phyloP scores from a whole-genome alignment of 2,888 invertebrate species.

The Ennomos fuscantarius region DNA sequence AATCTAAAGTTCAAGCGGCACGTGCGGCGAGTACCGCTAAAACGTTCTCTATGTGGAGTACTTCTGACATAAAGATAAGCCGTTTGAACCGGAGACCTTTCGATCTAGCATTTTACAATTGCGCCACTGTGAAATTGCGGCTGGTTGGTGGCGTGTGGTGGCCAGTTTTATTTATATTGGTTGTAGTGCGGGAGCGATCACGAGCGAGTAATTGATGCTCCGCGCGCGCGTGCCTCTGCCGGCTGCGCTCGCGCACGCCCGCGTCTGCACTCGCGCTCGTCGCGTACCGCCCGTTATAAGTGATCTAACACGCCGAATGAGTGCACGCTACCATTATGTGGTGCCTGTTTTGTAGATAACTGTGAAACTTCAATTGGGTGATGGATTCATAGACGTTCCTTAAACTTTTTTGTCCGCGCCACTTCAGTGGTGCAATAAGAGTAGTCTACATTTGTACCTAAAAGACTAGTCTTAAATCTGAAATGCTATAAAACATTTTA shows the following conservation, averaged over 20 bases:
- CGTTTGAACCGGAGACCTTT: conserved; percentile 77
- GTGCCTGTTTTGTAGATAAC: conserved; percentile 34
- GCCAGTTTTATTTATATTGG: conserved; percentile 80
- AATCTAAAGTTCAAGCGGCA: conserved; percentile 58
- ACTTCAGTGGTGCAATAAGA: too few relatives aligned
- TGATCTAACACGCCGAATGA: conserved; percentile 56
- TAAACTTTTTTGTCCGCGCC: background rate
- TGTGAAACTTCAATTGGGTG: conserved; percentile 11
- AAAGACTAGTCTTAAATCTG: too few relatives aligned
- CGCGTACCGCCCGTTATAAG: conserved; percentile 56
- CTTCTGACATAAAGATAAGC: conserved; percentile 74
- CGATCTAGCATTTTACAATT: conserved; percentile 80
- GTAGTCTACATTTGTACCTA: too few relatives aligned
- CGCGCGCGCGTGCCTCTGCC: conserved; percentile 64
- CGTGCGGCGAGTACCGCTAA: conserved; percentile 63
- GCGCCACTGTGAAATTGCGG: conserved; percentile 76
- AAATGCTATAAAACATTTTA: too few relatives aligned
- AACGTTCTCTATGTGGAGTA: conserved; percentile 61
- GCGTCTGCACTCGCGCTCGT: conserved; percentile 31
- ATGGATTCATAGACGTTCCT: background rate
- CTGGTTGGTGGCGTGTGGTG: conserved; percentile 68
- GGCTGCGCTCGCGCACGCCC: conserved; percentile 49
- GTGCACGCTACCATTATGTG: conserved; percentile 53
- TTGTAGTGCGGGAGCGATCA: conserved; percentile 82
- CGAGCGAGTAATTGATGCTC: conserved; percentile 82